phyloP scores from a whole-genome alignment of 2,113 vertebrate genomes.

The Willisornis vidua region DNA sequence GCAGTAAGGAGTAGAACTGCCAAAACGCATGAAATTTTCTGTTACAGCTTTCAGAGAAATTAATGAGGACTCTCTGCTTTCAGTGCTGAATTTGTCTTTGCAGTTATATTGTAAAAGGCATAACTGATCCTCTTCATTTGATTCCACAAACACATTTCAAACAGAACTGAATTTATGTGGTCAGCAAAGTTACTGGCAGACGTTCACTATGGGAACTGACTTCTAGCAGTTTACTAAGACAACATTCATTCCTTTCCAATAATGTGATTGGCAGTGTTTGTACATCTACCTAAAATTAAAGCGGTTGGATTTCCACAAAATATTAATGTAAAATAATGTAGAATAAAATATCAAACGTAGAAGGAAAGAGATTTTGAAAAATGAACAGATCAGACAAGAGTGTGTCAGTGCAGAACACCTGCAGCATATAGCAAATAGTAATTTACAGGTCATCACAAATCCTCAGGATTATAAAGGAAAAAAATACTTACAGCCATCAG shows the following conservation, averaged over 20 bases:
- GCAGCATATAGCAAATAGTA: not conserved
- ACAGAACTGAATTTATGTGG: not conserved
- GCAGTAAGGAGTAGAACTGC: slow-evolving; percentile 13
- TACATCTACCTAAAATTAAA: not conserved
- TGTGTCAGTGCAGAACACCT: not conserved
- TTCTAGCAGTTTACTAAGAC: not conserved
- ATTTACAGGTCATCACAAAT: not conserved
- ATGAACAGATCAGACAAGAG: not conserved
- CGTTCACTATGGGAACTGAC: not conserved
- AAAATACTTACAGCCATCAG: not conserved
- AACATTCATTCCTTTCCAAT: not conserved
- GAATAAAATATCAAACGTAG: not conserved
- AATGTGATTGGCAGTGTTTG: not conserved
- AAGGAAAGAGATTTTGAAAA: not conserved
- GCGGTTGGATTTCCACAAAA: not conserved
- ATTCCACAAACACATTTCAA: slow-evolving; percentile 23
- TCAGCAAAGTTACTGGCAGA: not conserved
- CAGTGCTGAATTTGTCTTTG: slow-evolving; percentile 10
- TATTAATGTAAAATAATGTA: not conserved
- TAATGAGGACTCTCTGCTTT: not conserved
- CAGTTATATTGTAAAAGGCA: not conserved
- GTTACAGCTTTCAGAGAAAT: not conserved
- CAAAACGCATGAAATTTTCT: slow-evolving; percentile 21
- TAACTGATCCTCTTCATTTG: not conserved
- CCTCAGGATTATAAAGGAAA: not conserved